A percentile compares a stretch with the other conserved stretches of the same genome.
These are phyloP conservation scores for Chromobotia macracanthus DNA, from an alignment of 2,797 vertebrate genomes.

Conservation along the genomic window DNA sequence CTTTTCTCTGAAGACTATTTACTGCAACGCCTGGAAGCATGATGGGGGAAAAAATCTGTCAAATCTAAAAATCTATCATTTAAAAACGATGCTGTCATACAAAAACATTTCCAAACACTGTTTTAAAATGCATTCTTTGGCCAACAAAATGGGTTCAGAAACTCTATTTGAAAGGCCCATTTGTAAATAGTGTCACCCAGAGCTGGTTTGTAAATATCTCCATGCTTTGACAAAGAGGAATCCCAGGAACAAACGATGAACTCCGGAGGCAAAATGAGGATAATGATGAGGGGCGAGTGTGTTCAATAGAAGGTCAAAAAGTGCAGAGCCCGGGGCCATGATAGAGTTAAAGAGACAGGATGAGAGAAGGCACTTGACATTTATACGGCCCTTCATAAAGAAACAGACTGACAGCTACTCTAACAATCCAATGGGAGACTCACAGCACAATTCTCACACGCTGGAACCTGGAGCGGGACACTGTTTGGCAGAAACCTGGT, in stretches of 20 bases:
- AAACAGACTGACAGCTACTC: constrained; percentile 60
- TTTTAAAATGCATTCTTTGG: constrained; percentile 13
- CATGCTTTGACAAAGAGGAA: constrained; percentile 47
- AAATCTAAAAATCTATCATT: not conserved
- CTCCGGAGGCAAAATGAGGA: constrained; percentile 63
- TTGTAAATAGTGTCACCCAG: constrained; percentile 40
- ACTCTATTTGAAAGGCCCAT: constrained; percentile 34
- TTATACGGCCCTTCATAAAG: constrained; percentile 62
- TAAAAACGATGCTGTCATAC: not conserved
- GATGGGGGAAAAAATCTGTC: not conserved
- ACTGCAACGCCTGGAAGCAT: constrained; percentile 1
- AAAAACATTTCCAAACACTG: not conserved
- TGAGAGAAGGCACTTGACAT: constrained; percentile 74
- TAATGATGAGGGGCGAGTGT: constrained; percentile 74
- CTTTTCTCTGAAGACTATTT: not conserved
- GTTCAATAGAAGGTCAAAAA: constrained; percentile 77
- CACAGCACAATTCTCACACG: constrained; percentile 23
- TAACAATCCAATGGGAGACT: constrained; percentile 40
- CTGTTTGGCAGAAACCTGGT: too few relatives aligned
- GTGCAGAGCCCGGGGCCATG: constrained; percentile 69
- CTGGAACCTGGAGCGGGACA: constrained; percentile 3
- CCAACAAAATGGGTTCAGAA: constrained; percentile 21
- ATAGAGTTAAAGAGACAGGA: constrained; percentile 66
- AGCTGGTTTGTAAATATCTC: constrained; percentile 54
- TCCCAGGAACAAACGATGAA: constrained; percentile 56